Percentiles rank a stretch among this genome's conserved stretches.
Evolutionary conservation across 2,797 vertebrate genomes (phyloP).

Genomic region (Anguilla anguilla): DNA sequence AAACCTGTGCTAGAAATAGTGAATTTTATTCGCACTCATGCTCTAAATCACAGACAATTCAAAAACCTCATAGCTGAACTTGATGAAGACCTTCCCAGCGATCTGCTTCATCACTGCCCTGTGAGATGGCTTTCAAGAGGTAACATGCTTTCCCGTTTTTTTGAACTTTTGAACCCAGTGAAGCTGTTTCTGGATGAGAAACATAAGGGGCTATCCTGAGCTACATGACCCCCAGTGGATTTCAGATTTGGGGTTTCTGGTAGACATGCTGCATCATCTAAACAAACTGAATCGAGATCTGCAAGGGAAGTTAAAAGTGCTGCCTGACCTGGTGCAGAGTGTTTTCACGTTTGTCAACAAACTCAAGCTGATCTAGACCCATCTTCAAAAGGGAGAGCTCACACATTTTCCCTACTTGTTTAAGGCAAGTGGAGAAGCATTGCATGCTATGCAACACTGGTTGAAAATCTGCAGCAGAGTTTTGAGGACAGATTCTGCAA

Average conservation of each 20-base stretch:
- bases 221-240: constrained; percentile 48
- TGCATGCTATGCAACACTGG: constrained; percentile 43
- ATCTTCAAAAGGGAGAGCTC: too few relatives aligned
- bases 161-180: constrained; percentile 46
- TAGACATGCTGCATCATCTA: constrained; percentile 47
- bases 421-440: constrained; percentile 36
- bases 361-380: too few relatives aligned
- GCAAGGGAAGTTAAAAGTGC: constrained; percentile 16
- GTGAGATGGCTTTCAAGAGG: constrained; percentile 49
- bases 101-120: constrained; percentile 41
- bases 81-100: constrained; percentile 38
- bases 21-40: too few relatives aligned
- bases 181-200: constrained; percentile 50
- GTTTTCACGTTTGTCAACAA: too few relatives aligned
- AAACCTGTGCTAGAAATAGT: background rate
- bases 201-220: constrained; percentile 46
- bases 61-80: constrained; percentile 27
- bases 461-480: constrained; percentile 19
- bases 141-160: constrained; percentile 42
- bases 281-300: constrained; percentile 30
- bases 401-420: constrained; percentile 40
- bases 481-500: too few relatives aligned
- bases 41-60: too few relatives aligned
- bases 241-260: constrained; percentile 46
- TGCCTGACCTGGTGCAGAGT: too few relatives aligned